Evolutionary conservation across 2,113 vertebrate genomes (phyloP).

Genomic region (Platysternon megacephalum): DNA sequence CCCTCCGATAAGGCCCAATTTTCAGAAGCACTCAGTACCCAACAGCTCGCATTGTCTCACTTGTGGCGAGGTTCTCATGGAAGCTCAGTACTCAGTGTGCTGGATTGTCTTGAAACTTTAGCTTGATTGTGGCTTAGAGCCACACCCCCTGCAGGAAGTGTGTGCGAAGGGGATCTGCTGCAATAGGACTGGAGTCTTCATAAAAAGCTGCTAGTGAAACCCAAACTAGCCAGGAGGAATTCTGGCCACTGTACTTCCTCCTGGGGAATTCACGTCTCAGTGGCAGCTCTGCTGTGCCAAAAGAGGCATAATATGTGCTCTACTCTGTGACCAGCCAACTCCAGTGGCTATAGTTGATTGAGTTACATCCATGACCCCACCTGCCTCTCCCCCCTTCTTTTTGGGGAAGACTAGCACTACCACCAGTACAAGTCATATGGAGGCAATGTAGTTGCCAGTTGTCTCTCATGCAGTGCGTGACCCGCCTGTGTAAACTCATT

Average conservation of each 20-base stretch:
- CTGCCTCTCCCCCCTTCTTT: not conserved
- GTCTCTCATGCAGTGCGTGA: not conserved
- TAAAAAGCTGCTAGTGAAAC: not conserved
- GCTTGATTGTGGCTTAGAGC: not conserved
- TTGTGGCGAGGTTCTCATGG: not conserved
- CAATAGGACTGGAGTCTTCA: not conserved
- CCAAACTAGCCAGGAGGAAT: not conserved
- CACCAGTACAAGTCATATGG: not conserved
- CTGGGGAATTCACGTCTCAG: not conserved
- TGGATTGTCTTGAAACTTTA: not conserved
- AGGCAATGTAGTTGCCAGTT: not conserved
- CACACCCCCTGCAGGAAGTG: not conserved
- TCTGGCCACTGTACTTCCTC: not conserved
- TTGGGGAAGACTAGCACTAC: not conserved
- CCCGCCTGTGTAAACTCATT: not conserved
- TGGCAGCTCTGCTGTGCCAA: not conserved
- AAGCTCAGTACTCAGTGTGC: not conserved
- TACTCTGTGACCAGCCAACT: not conserved
- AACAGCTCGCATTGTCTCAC: no score
- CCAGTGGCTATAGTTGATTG: not conserved
- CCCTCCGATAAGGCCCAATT: not conserved
- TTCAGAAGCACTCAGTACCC: not conserved
- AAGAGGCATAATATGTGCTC: not conserved
- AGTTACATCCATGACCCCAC: not conserved
- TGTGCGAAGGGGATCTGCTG: not conserved